phyloP scores from a whole-genome alignment of 2,888 invertebrate species.

The Protonemura montana region DNA sequence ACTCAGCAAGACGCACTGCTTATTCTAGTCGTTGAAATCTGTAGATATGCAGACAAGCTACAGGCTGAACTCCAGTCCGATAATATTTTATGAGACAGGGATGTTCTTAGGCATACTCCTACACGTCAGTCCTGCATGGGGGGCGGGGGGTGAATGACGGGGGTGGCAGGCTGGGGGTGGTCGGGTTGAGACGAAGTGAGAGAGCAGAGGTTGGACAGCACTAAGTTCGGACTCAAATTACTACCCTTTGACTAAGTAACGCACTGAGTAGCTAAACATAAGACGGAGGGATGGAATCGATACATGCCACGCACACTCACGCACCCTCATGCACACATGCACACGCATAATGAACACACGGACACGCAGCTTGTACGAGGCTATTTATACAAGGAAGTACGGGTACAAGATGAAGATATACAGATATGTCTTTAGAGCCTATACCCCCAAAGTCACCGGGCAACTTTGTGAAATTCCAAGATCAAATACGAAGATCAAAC shows the following conservation, averaged over 20 bases:
- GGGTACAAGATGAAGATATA: conserved; percentile 7
- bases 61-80: background rate
- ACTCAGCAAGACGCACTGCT: background rate
- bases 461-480: background rate
- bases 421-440: conserved; percentile 3
- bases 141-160: background rate
- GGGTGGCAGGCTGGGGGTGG: background rate
- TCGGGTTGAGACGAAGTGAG: background rate
- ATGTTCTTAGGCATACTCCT: conserved; percentile 12
- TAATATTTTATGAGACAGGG: background rate
- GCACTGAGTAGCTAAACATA: conserved; percentile 23
- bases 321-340: conserved; percentile 17
- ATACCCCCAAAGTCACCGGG: background rate
- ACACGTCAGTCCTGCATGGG: background rate
- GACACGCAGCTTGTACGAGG: background rate
- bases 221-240: conserved; percentile 25
- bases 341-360: conserved; percentile 38
- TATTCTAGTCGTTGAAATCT: background rate
- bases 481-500: background rate
- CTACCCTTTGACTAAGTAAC: conserved; percentile 31
- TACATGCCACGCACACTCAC: conserved; percentile 37
- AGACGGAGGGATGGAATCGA: conserved; percentile 32
- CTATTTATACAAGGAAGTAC: background rate
- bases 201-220: background rate
- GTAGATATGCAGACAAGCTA: background rate